A percentile compares a stretch with the other conserved stretches of the same genome.
These are phyloP conservation scores for Calvadosia cruxmelitensis DNA, from an alignment of 30 jellyfish, hydroid and myxozoan species.

Conservation along the genomic window DNA sequence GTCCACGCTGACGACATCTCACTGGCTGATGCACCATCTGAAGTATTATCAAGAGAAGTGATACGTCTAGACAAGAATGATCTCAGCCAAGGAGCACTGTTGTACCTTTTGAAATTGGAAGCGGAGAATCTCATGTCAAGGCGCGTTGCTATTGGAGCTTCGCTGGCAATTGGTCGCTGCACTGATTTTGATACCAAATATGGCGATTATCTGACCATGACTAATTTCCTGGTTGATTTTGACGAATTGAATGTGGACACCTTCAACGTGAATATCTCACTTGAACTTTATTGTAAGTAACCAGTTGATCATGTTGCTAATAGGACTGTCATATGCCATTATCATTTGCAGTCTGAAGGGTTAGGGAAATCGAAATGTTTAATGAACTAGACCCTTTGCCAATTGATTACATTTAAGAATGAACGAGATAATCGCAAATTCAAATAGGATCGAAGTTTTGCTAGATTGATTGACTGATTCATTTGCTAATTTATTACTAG, in stretches of 20 bases:
- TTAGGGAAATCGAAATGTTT: too few species aligned
- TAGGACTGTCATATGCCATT: too few species aligned
- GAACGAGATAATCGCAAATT: too few species aligned
- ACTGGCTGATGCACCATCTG: not conserved
- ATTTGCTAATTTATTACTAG: too few species aligned
- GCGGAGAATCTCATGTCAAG: not conserved
- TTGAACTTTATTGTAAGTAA: not conserved
- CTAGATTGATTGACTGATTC: too few species aligned
- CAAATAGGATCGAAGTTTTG: too few species aligned
- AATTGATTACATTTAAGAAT: too few species aligned
- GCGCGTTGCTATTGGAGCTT: slow-evolving; percentile 3
- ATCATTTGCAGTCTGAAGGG: too few species aligned
- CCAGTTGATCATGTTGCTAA: too few species aligned
- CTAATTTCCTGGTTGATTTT: not conserved
- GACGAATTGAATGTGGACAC: not conserved
- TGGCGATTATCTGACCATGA: slow-evolving; percentile 4
- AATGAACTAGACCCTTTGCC: too few species aligned
- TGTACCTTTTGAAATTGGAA: not conserved
- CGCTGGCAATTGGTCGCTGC: slow-evolving; percentile 3
- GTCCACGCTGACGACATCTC: slow-evolving; percentile 5
- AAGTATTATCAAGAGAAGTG: not conserved
- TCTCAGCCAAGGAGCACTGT: not conserved
- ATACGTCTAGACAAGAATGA: not conserved
- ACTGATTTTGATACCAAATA: not conserved
- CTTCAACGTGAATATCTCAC: not conserved